A percentile compares a stretch with the other conserved stretches of the same genome.
Evolutionary conservation across 2,113 vertebrate species (phyloP).

Genomic region (Dasyurus viverrinus): DNA sequence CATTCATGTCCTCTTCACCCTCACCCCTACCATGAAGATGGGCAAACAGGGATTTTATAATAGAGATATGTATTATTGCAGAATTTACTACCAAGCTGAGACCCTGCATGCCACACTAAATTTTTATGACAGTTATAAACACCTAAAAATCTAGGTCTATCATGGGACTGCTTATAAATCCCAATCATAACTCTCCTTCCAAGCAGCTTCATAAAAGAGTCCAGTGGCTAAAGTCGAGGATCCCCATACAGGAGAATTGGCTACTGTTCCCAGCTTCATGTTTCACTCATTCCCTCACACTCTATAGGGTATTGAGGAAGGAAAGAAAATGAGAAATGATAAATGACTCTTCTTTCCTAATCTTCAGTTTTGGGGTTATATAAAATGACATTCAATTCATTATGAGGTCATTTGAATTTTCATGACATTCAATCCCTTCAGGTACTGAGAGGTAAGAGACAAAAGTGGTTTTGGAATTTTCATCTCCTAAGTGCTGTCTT

Average conservation of each 20-base stretch:
- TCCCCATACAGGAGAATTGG: conserved; percentile 59
- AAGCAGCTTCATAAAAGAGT: conserved; percentile 58
- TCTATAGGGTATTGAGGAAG: conserved; percentile 21
- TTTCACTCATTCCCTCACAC: conserved; percentile 17
- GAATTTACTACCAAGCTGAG: conserved; percentile 74
- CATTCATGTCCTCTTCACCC: conserved; percentile 37
- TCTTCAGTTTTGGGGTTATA: conserved; percentile 65
- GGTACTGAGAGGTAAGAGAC: conserved; percentile 73
- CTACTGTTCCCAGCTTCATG: conserved; percentile 31
- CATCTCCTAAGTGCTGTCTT: conserved; percentile 59
- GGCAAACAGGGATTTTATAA: conserved; percentile 66
- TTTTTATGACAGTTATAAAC: conserved; percentile 67
- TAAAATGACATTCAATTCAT: conserved; percentile 71
- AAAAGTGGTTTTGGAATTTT: conserved; percentile 74
- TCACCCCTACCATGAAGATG: conserved; percentile 52
- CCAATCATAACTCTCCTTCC: conserved; percentile 69
- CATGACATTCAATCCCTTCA: conserved; percentile 71
- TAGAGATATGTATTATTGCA: conserved; percentile 66
- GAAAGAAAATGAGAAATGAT: not conserved
- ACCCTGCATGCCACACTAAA: conserved; percentile 74
- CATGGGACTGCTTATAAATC: conserved; percentile 57
- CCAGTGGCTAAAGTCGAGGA: conserved; percentile 33
- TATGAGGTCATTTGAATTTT: conserved; percentile 71
- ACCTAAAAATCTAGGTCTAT: conserved; percentile 60
- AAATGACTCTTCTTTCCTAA: conserved; percentile 65